A percentile compares a stretch with the other conserved stretches of the same genome.
phyloP scores from a whole-genome alignment of 2,113 vertebrate genomes.

The Upupa epops region DNA sequence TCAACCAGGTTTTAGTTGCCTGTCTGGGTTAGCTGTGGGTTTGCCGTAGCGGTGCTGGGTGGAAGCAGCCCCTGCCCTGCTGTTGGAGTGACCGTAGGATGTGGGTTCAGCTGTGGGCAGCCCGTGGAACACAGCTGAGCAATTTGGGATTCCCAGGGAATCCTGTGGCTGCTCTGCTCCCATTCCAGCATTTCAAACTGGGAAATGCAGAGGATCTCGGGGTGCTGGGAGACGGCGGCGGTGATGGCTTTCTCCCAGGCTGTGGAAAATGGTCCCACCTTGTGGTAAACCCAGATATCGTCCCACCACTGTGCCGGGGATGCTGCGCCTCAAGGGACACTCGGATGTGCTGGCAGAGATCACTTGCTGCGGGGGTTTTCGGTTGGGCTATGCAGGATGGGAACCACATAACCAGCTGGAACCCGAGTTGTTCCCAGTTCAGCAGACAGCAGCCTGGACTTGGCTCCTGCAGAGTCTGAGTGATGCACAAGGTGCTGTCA shows the following conservation, averaged over 20 bases:
- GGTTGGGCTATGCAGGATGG: fast-evolving
- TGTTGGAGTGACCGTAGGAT: neutral
- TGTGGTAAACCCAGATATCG: conserved; percentile 8
- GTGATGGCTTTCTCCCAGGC: neutral
- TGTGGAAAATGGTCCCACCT: conserved; percentile 45
- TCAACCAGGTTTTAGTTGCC: neutral
- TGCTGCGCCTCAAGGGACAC: fast-evolving
- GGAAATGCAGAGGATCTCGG: neutral
- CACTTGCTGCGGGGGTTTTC: neutral
- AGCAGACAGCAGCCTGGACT: neutral
- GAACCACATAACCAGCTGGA: neutral
- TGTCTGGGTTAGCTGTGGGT: neutral
- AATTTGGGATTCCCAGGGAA: neutral
- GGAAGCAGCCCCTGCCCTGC: neutral
- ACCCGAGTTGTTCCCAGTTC: neutral
- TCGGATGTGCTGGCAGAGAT: neutral
- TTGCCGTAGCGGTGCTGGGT: neutral
- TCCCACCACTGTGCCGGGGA: neutral
- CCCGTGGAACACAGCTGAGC: neutral
- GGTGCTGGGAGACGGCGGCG: neutral
- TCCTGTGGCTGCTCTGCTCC: neutral
- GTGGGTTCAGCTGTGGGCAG: neutral
- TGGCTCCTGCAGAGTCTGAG: neutral
- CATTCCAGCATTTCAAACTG: neutral
- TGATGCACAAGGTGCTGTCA: neutral